These are phyloP conservation scores for Heteropelma amictum DNA, from an alignment of 2,888 invertebrate genomes.

Conservation along the genomic window DNA sequence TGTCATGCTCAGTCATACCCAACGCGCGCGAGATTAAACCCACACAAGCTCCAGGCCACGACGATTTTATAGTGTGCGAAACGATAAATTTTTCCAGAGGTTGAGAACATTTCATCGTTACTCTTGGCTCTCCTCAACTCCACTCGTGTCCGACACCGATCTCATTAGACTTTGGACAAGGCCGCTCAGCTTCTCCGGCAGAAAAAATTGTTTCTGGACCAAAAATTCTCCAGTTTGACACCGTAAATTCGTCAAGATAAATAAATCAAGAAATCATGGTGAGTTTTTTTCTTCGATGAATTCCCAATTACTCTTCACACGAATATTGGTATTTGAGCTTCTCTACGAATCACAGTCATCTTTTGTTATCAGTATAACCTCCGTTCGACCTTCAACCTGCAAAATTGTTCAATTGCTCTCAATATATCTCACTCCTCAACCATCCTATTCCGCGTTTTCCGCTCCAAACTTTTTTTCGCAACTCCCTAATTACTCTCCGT, in stretches of 20 bases:
- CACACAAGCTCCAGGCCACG: slow-evolving; percentile 38
- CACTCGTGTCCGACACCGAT: slow-evolving; percentile 36
- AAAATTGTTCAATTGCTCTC: slow-evolving; percentile 31
- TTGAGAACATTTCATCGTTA: slow-evolving; percentile 46
- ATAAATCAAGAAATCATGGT: slow-evolving; percentile 12
- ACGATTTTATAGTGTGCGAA: slow-evolving; percentile 33
- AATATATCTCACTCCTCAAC: slow-evolving; percentile 25
- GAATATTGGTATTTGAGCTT: neutral
- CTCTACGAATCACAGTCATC: neutral
- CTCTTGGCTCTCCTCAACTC: too few relatives aligned
- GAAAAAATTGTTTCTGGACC: neutral
- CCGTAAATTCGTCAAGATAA: neutral
- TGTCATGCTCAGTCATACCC: neutral
- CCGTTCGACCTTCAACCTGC: slow-evolving; percentile 49
- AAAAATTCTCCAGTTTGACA: neutral
- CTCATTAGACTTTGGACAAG: slow-evolving; percentile 33
- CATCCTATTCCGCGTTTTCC: slow-evolving; percentile 3
- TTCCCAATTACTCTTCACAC: neutral
- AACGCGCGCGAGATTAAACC: neutral
- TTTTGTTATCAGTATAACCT: slow-evolving; percentile 50
- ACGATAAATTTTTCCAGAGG: slow-evolving; percentile 47
- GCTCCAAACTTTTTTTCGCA: neutral
- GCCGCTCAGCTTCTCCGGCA: neutral
- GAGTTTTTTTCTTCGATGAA: neutral
- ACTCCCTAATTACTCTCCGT: neutral